phyloP scores from a whole-genome alignment of 2,797 vertebrate genomes.

The Chromobotia macracanthus region DNA sequence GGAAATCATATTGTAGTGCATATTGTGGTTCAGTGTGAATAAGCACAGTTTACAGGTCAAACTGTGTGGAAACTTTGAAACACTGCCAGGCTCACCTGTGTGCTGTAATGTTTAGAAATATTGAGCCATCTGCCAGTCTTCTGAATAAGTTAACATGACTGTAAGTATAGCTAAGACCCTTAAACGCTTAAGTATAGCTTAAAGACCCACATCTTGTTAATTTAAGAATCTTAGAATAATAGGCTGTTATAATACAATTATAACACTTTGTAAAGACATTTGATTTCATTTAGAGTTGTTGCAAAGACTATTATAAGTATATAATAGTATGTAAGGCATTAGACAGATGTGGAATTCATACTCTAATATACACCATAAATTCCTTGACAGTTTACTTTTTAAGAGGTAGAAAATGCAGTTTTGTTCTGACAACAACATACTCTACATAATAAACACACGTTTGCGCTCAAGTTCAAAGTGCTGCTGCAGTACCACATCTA shows the following conservation, averaged over 20 bases:
- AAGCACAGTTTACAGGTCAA: constrained; percentile 49
- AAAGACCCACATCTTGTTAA: constrained; percentile 10
- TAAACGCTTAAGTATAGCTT: constrained; percentile 1
- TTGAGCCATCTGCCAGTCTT: constrained; percentile 27
- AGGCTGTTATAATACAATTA: constrained; percentile 28
- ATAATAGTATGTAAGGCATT: constrained; percentile 74
- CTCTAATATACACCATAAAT: constrained; percentile 62
- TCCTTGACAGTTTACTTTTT: constrained; percentile 66
- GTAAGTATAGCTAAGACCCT: constrained; percentile 17
- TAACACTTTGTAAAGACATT: constrained; percentile 48
- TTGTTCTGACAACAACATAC: constrained; percentile 64
- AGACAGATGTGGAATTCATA: constrained; percentile 74
- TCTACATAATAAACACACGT: constrained; percentile 20
- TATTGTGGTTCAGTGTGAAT: constrained; percentile 19
- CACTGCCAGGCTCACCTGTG: constrained; percentile 42
- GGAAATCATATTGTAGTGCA: constrained; percentile 16
- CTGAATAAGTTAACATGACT: constrained; percentile 38
- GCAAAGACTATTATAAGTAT: constrained; percentile 36
- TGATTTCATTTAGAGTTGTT: constrained; percentile 42
- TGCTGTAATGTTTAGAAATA: constrained; percentile 33
- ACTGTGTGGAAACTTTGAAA: constrained; percentile 45
- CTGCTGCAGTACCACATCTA: constrained; percentile 46
- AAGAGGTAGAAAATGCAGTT: constrained; percentile 78
- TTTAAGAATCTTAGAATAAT: constrained; percentile 34
- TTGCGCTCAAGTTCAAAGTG: no score